A percentile compares a stretch with the other conserved stretches of the same genome.
These are phyloP conservation scores for Pachyramphus minor DNA, from an alignment of 2,113 vertebrate genomes.

Conservation along the genomic window DNA sequence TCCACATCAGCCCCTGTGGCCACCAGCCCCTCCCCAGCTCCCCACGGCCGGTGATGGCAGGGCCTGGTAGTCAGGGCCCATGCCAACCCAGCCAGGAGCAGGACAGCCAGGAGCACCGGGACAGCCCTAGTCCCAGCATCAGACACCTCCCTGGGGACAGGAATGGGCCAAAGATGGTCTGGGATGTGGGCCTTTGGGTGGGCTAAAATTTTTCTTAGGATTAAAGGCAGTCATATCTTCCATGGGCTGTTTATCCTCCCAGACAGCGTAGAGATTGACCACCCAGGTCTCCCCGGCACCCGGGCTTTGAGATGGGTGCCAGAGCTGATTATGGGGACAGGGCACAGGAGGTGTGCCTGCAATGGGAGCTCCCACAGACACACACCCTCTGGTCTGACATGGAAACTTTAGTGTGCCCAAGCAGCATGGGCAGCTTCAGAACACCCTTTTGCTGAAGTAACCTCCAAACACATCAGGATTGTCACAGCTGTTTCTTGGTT, in stretches of 20 bases:
- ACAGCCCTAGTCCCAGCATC: not conserved
- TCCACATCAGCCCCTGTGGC: accelerated
- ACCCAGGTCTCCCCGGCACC: not conserved
- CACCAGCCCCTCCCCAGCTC: not conserved
- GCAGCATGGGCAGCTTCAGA: not conserved
- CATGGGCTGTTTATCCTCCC: not conserved
- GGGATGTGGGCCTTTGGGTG: not conserved
- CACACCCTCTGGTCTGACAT: not conserved
- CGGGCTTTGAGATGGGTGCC: not conserved
- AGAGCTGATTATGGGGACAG: accelerated
- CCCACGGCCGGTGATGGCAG: not conserved
- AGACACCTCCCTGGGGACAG: not conserved
- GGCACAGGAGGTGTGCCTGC: accelerated
- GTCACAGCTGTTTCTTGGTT: not conserved
- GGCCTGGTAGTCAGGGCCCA: not conserved
- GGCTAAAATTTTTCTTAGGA: not conserved
- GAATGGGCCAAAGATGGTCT: not conserved
- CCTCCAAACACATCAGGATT: not conserved
- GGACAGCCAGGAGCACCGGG: not conserved
- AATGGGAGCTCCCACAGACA: not conserved
- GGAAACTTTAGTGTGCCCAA: accelerated
- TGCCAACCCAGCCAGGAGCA: not conserved
- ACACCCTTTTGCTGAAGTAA: not conserved
- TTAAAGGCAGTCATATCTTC: not conserved
- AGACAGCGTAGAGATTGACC: accelerated